phyloP scores from a whole-genome alignment of 2,113 vertebrate species.

The Semicossyphus pulcher region DNA sequence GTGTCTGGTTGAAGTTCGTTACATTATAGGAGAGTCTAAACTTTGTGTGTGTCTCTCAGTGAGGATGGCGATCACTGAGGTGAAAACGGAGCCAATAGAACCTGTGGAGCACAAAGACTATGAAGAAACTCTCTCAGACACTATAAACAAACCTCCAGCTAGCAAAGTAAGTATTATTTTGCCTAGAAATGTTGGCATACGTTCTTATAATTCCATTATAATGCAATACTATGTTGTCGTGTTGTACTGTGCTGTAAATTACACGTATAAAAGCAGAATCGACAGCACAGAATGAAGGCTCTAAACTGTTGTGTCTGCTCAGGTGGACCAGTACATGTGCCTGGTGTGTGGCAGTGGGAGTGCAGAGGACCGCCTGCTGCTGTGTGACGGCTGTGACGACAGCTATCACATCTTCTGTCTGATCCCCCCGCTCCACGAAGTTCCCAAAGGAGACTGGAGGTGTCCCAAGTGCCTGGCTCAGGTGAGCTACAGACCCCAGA shows the following conservation, averaged over 20 bases:
- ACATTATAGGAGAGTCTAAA: neutral
- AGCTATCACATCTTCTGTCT: conserved; percentile 98
- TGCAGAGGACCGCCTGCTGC: conserved; percentile 92
- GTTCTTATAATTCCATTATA: neutral
- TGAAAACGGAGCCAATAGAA: conserved; percentile 85
- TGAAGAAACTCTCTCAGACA: conserved; percentile 81
- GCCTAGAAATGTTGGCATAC: neutral
- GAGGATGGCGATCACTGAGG: conserved; percentile 78
- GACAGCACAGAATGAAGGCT: neutral
- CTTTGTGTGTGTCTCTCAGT: conserved; percentile 78
- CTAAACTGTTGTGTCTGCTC: conserved; percentile 4
- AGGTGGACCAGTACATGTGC: conserved; percentile 98
- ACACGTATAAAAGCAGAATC: neutral
- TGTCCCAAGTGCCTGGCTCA: conserved; percentile 97
- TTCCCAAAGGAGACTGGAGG: conserved; percentile 98
- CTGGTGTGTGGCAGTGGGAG: conserved; percentile 92
- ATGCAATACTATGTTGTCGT: neutral
- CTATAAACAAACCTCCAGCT: conserved; percentile 80
- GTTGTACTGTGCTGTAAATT: neutral
- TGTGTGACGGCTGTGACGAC: conserved; percentile 98
- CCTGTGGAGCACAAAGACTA: conserved; percentile 75
- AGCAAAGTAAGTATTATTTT: conserved; percentile 77
- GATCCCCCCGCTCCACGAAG: conserved; percentile 95
- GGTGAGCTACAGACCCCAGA: conserved; percentile 81
- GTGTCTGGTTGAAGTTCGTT: neutral